A percentile compares a stretch with the other conserved stretches of the same genome.
These are phyloP conservation scores for Mus spretus DNA, from an alignment of 2,797 vertebrate genomes.

Conservation along the genomic window DNA sequence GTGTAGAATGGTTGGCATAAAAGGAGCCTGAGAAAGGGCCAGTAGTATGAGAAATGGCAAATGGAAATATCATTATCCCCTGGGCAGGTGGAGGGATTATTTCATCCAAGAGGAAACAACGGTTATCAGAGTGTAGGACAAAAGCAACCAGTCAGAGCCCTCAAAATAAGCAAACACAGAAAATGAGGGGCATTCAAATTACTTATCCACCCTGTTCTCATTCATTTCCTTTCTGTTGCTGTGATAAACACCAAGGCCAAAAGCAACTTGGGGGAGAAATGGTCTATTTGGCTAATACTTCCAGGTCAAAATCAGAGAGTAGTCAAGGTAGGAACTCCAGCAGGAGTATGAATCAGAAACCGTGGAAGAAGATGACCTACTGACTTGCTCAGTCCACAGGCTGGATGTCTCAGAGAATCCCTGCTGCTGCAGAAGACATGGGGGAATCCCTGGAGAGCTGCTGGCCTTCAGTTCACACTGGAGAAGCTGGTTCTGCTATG, in stretches of 20 bases:
- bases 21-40: neutral
- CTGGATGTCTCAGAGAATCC: neutral
- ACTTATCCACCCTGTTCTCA: neutral
- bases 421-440: neutral
- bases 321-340: neutral
- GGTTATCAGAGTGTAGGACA: neutral
- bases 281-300: neutral
- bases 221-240: neutral
- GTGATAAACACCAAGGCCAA: neutral
- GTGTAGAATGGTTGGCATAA: neutral
- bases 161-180: neutral
- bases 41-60: neutral
- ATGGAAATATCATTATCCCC: neutral
- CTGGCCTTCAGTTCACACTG: neutral
- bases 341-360: neutral
- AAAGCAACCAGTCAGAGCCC: neutral
- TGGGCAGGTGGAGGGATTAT: neutral
- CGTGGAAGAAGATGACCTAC: no score
- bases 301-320: neutral
- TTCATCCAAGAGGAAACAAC: neutral
- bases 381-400: neutral
- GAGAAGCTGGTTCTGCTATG: neutral
- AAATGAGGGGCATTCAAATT: no score
- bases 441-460: neutral
- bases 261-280: neutral